Conservation (phyloP, 1,140 invertebrate genomes). For the Drosophila kanapiae region DNA sequence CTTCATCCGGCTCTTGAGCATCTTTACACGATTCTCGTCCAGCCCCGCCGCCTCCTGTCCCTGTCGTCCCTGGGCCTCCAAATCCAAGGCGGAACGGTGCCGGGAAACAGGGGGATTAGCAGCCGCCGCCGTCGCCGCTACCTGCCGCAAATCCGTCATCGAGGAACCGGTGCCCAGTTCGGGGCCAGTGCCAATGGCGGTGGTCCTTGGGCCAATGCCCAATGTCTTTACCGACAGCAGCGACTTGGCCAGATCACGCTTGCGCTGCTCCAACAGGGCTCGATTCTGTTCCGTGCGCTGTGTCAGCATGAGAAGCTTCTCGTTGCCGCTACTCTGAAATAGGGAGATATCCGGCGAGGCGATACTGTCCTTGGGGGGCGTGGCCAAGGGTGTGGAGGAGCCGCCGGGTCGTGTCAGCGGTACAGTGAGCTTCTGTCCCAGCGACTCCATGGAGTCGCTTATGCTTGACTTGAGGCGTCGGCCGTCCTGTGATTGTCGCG, state of each 20-base stretch:
- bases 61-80: conserved; percentile 49
- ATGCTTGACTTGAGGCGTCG: conserved; percentile 28
- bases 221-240: conserved; percentile 51
- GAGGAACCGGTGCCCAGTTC: conserved; percentile 80
- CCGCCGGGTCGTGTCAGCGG: conserved; percentile 22
- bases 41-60: conserved; percentile 20
- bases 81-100: conserved; percentile 73
- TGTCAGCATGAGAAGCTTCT: conserved; percentile 86
- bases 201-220: conserved; percentile 55
- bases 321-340: conserved; percentile 76
- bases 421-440: conserved; percentile 42
- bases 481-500: conserved; percentile 46
- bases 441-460: conserved; percentile 64
- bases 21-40: conserved; percentile 60
- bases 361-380: conserved; percentile 51
- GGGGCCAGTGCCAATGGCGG: background rate
- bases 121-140: background rate
- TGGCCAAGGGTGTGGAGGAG: conserved; percentile 49
- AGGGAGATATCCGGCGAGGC: background rate
- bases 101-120: conserved; percentile 56
- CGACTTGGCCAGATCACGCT: conserved; percentile 63
- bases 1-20: conserved; percentile 69
- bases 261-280: conserved; percentile 69
- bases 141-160: conserved; percentile 75
- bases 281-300: conserved; percentile 86